Conservation (phyloP, 1,140 invertebrate species). For the Sitobion miscanthi region DNA sequence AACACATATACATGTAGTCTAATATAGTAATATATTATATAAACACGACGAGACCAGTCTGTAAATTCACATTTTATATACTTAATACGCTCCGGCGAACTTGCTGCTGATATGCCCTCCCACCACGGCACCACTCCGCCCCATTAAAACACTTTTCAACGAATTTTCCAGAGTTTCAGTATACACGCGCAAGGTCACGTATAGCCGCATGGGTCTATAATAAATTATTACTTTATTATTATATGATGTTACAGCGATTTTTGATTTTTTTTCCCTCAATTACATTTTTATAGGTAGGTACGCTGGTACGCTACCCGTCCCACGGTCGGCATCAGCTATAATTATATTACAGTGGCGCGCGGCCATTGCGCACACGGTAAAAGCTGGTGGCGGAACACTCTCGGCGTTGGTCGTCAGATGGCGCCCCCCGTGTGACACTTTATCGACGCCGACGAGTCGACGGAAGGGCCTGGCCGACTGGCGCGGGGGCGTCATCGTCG, state of each 20-base stretch:
- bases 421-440: constrained; percentile 51
- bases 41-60: neutral
- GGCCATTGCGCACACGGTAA: constrained; percentile 2
- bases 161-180: neutral
- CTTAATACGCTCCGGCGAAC: neutral
- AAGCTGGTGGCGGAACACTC: constrained; percentile 1
- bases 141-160: neutral
- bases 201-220: too few species aligned
- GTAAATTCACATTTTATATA: neutral
- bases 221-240: neutral
- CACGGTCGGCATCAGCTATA: neutral
- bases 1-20: neutral
- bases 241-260: neutral
- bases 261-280: neutral
- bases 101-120: neutral
- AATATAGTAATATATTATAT: neutral
- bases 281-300: neutral
- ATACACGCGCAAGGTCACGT: neutral
- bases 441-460: constrained; percentile 52
- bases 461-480: constrained; percentile 45
- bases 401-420: constrained; percentile 51
- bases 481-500: constrained; percentile 51
- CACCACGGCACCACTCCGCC: neutral
- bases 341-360: neutral
- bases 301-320: neutral